Conservation (phyloP, 2,888 invertebrate species). For the Noctuana brunneofusca region DNA sequence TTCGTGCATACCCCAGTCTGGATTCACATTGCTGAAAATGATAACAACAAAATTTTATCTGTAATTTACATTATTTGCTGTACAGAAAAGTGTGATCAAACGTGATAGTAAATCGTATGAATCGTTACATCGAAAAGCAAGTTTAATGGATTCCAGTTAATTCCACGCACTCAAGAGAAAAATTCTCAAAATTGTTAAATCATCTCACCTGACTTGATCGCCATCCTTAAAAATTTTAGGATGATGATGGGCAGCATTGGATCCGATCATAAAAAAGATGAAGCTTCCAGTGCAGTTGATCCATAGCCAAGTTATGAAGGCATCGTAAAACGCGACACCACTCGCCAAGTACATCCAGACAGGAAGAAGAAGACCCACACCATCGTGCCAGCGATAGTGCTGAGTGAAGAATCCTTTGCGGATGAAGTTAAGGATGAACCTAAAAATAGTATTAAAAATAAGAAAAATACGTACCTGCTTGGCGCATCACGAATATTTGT, state of each 20-base stretch:
- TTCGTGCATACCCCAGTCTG: slow-evolving; percentile 91
- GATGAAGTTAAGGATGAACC: slow-evolving; percentile 52
- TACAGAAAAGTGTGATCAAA: not conserved
- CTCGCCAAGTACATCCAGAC: slow-evolving; percentile 67
- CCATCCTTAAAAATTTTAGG: slow-evolving; percentile 92
- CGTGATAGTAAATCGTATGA: too few relatives aligned
- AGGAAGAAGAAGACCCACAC: slow-evolving; percentile 64
- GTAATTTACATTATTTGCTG: too few relatives aligned
- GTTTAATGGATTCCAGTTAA: too few relatives aligned
- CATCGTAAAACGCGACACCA: slow-evolving; percentile 55
- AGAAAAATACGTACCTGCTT: too few relatives aligned
- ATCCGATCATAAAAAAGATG: slow-evolving; percentile 84
- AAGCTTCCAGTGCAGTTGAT: slow-evolving; percentile 83
- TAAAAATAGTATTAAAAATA: slow-evolving; percentile 39
- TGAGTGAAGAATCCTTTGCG: slow-evolving; percentile 55
- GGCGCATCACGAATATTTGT: too few relatives aligned
- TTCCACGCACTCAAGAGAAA: not conserved
- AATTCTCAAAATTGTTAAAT: not conserved
- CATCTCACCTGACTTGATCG: slow-evolving; percentile 84
- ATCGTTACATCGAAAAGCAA: too few relatives aligned
- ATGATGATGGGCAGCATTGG: slow-evolving; percentile 92
- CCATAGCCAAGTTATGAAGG: slow-evolving; percentile 80
- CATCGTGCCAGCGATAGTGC: slow-evolving; percentile 66
- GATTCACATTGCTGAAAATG: slow-evolving; percentile 62
- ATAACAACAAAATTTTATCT: not conserved